Evolutionary conservation across 2,797 vertebrate species (phyloP).

Genomic region (Rousettus madagascariensis): DNA sequence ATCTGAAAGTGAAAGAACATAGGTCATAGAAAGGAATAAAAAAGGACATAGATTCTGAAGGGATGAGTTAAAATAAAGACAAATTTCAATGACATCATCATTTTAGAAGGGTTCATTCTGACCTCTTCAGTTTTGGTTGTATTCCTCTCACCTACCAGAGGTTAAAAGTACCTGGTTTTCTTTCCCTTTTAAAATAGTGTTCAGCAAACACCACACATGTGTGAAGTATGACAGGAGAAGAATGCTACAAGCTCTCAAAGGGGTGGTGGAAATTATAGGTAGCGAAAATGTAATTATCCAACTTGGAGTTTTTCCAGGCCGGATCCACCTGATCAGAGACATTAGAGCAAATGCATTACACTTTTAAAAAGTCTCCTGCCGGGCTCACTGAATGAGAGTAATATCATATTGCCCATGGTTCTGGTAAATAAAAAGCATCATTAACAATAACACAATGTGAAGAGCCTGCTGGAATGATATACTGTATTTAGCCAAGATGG

Average conservation of each 20-base stretch:
- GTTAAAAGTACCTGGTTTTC: background rate
- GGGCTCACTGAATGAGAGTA: constrained; percentile 75
- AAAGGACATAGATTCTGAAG: background rate
- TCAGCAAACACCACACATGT: constrained; percentile 29
- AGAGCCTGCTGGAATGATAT: constrained; percentile 75
- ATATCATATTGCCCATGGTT: constrained; percentile 77
- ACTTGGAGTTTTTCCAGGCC: constrained; percentile 77
- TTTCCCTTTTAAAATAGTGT: constrained; percentile 9
- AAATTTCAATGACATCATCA: background rate
- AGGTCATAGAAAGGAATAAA: background rate
- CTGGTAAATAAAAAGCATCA: constrained; percentile 82
- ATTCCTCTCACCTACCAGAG: background rate
- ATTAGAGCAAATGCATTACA: constrained; percentile 78
- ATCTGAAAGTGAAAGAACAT: background rate
- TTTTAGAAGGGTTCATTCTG: background rate
- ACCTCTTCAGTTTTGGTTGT: background rate
- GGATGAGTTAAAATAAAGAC: background rate
- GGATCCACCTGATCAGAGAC: constrained; percentile 79
- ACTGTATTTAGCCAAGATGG: constrained; percentile 63
- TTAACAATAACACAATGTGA: constrained; percentile 78
- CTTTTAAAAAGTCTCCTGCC: constrained; percentile 78
- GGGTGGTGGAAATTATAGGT: constrained; percentile 75
- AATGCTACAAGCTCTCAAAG: constrained; percentile 64
- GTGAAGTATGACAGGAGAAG: constrained; percentile 64
- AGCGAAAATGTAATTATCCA: constrained; percentile 78